Evolutionary conservation across 2,888 invertebrate genomes (phyloP).

Genomic region (Cryptocephalus primarius): DNA sequence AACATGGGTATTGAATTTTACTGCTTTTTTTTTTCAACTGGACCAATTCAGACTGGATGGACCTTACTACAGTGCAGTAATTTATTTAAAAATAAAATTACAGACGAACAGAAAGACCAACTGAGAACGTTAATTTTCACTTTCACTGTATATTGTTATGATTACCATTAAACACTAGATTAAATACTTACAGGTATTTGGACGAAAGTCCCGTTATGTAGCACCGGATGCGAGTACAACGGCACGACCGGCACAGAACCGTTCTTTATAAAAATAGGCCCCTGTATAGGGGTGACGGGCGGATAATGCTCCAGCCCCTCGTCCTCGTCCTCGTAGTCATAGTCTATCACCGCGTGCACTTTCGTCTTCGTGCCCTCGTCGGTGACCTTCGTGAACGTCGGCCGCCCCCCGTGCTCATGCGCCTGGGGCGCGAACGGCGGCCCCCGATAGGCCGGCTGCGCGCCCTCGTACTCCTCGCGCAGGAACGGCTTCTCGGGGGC

Average conservation of each 20-base stretch:
- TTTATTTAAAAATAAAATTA: too few relatives aligned
- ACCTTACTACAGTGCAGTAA: too few relatives aligned
- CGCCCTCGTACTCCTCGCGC: constrained; percentile 30
- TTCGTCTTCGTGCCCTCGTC: constrained; percentile 45
- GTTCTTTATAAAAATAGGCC: constrained; percentile 77
- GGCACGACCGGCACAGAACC: constrained; percentile 81
- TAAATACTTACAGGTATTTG: constrained; percentile 75
- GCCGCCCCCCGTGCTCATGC: constrained; percentile 17
- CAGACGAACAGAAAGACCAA: too few relatives aligned
- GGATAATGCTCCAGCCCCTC: constrained; percentile 18
- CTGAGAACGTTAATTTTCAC: too few relatives aligned
- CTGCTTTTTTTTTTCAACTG: too few relatives aligned
- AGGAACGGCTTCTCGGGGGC: constrained; percentile 32
- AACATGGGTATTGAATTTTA: too few relatives aligned
- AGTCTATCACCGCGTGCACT: constrained; percentile 62
- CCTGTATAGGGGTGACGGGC: constrained; percentile 75
- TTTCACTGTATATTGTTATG: too few relatives aligned
- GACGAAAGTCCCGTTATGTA: constrained; percentile 77
- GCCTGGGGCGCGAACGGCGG: neutral
- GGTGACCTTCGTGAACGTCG: constrained; percentile 56
- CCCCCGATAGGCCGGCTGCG: neutral
- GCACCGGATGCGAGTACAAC: constrained; percentile 70
- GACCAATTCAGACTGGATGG: too few relatives aligned
- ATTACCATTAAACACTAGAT: neutral
- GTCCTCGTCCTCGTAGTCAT: constrained; percentile 55